Evolutionary conservation across 2,797 vertebrate genomes (phyloP).

Genomic region (Falco berigora): DNA sequence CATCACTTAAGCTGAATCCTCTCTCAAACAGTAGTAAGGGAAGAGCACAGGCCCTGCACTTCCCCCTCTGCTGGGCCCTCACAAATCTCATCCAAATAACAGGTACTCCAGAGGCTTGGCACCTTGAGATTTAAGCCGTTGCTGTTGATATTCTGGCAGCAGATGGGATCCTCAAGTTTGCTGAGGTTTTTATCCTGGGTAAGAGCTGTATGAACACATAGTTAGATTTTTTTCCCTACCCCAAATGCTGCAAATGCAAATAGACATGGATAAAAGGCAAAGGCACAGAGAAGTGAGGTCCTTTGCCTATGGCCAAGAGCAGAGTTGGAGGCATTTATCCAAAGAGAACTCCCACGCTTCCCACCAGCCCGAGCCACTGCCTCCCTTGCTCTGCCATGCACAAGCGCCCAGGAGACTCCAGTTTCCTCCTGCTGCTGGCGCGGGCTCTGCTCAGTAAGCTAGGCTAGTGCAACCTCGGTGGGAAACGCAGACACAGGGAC

Average conservation of each 20-base stretch:
- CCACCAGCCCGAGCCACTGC: background rate
- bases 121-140: background rate
- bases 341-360: background rate
- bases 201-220: background rate
- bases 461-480: rapidly evolving
- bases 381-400: background rate
- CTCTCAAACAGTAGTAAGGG: background rate
- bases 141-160: background rate
- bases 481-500: background rate
- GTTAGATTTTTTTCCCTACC: background rate
- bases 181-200: background rate
- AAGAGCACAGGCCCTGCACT: background rate
- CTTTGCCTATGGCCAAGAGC: background rate
- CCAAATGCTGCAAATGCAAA: background rate
- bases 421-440: background rate
- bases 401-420: background rate
- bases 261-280: background rate
- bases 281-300: background rate
- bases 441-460: background rate
- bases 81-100: background rate
- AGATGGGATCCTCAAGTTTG: background rate
- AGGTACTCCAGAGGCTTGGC: background rate
- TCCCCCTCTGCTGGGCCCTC: background rate
- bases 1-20: background rate
- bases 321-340: background rate